These are phyloP conservation scores for Sphaeramia orbicularis DNA, from an alignment of 2,797 vertebrate genomes.

Conservation along the genomic window DNA sequence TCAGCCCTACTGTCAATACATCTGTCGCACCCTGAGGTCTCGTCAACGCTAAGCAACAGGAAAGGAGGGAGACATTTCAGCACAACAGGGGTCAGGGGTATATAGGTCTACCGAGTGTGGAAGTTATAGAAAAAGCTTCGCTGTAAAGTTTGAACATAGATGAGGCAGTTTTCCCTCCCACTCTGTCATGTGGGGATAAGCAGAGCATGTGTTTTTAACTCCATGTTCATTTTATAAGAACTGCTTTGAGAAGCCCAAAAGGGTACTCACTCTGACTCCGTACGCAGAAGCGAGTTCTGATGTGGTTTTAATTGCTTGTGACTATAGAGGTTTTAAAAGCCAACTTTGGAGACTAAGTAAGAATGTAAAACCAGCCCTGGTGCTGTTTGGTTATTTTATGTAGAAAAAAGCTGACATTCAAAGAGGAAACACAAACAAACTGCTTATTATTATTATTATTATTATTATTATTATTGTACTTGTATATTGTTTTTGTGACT, in stretches of 20 bases:
- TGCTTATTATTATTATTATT: no score
- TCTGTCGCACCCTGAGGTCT: conserved; percentile 9
- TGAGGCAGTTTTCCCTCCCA: conserved; percentile 8
- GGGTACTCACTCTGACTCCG: conserved; percentile 25
- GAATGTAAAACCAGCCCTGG: conserved; percentile 2
- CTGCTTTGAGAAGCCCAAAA: conserved; percentile 32
- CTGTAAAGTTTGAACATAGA: conserved; percentile 1
- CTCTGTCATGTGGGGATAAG: not conserved
- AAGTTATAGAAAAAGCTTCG: conserved; percentile 9
- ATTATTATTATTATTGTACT: no score
- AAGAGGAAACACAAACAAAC: no score
- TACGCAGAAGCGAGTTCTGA: conserved; percentile 40
- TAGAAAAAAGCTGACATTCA: no score
- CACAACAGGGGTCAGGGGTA: conserved; percentile 1
- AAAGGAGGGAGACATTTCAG: not conserved
- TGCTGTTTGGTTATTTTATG: no score
- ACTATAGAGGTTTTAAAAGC: conserved; percentile 49
- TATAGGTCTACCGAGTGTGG: not conserved
- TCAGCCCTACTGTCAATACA: not conserved
- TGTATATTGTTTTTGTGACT: no score
- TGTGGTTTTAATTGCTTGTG: conserved; percentile 55
- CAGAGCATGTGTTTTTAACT: conserved; percentile 1
- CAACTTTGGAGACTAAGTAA: conserved; percentile 22
- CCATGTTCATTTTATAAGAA: conserved; percentile 24
- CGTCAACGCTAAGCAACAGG: not conserved